A percentile compares a stretch with the other conserved stretches of the same genome.
These are phyloP conservation scores for Monopis laevigella DNA, from an alignment of 2,888 invertebrate species.

Conservation along the genomic window DNA sequence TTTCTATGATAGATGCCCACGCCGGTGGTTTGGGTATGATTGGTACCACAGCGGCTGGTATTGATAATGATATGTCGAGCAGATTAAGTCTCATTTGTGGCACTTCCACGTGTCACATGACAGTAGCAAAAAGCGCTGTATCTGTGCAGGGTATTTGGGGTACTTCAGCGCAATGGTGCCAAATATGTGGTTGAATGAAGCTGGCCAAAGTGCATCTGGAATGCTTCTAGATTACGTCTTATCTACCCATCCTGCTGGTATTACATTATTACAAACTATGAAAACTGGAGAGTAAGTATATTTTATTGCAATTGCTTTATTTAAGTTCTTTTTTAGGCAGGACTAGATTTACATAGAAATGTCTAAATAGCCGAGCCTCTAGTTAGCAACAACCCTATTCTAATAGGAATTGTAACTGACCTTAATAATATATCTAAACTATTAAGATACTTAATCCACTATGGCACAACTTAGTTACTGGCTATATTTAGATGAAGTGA, in stretches of 20 bases:
- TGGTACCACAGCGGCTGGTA: slow-evolving; percentile 67
- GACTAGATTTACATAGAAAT: no score
- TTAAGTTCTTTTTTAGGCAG: no score
- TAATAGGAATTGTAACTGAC: no score
- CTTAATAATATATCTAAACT: no score
- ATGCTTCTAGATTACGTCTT: slow-evolving; percentile 88
- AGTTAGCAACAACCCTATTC: no score
- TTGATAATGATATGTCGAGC: slow-evolving; percentile 42
- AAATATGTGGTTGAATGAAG: slow-evolving; percentile 88
- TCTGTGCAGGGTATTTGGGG: slow-evolving; percentile 93
- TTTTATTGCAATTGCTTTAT: no score
- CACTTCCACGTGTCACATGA: slow-evolving; percentile 97
- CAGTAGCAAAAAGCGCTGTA: slow-evolving; percentile 73
- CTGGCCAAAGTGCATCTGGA: slow-evolving; percentile 94
- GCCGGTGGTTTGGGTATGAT: slow-evolving; percentile 92
- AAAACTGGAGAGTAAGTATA: slow-evolving; percentile 50
- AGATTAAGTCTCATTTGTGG: slow-evolving; percentile 83
- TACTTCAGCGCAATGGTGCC: slow-evolving; percentile 92
- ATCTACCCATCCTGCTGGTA: slow-evolving; percentile 78
- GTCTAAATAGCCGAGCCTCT: no score
- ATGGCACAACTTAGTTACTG: no score
- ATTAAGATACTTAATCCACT: no score
- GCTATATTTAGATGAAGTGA: no score
- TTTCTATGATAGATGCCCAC: slow-evolving; percentile 95
- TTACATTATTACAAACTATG: slow-evolving; percentile 32